Evolutionary conservation across 1,140 invertebrate species (phyloP).

Genomic region (Habropoda laboriosa): DNA sequence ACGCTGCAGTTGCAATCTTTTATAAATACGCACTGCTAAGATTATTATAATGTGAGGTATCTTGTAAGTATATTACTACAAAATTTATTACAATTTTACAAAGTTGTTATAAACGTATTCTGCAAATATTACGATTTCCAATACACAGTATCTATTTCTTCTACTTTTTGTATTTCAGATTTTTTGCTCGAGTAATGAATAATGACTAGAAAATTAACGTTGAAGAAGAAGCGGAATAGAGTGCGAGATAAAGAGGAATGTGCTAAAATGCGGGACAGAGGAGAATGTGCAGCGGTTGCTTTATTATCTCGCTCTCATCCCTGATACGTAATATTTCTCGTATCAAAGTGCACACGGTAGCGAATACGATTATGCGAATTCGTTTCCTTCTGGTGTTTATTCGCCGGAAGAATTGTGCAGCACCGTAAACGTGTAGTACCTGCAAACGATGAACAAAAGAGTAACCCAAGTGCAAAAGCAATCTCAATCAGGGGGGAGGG

Average conservation of each 20-base stretch:
- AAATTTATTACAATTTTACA: no score
- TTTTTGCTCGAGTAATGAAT: no score
- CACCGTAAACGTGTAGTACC: not conserved
- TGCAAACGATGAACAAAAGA: constrained; percentile 12
- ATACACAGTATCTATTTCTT: no score
- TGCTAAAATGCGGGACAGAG: constrained; percentile 3
- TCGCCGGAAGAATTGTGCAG: not conserved
- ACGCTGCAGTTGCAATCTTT: no score
- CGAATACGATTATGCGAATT: constrained; percentile 19
- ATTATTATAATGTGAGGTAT: no score
- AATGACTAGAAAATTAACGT: not conserved
- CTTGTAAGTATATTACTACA: no score
- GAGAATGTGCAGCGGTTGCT: constrained; percentile 42
- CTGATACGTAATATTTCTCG: constrained; percentile 41
- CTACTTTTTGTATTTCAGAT: no score
- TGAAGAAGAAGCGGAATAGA: not conserved
- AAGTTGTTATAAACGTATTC: no score
- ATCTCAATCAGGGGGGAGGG: constrained; percentile 46
- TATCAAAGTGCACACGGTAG: constrained; percentile 16
- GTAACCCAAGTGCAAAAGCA: constrained; percentile 30
- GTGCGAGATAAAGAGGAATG: constrained; percentile 29
- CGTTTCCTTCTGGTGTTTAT: constrained; percentile 2
- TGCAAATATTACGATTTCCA: no score
- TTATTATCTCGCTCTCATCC: constrained; percentile 40
- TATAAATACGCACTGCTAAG: no score